phyloP scores from a whole-genome alignment of 2,888 invertebrate species.

The Phortica okadai region DNA sequence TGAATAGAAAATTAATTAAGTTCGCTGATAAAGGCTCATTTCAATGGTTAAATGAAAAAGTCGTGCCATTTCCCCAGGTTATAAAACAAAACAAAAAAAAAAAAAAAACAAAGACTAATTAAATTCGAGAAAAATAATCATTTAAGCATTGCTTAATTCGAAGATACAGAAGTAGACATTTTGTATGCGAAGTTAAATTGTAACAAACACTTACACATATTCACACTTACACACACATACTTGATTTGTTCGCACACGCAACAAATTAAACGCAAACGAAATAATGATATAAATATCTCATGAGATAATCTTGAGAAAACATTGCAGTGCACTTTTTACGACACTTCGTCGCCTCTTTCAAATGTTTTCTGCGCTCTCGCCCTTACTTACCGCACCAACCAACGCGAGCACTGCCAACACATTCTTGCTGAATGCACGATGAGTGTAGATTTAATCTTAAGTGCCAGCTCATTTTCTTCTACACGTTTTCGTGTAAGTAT shows the following conservation, averaged over 20 bases:
- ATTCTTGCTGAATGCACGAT: neutral
- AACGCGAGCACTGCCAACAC: neutral
- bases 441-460: conserved; percentile 57
- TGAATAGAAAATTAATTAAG: neutral
- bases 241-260: neutral
- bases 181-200: neutral
- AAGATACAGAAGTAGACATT: neutral
- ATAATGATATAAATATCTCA: conserved; percentile 12
- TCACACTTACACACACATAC: neutral
- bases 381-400: neutral
- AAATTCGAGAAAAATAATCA: no score
- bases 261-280: neutral
- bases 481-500: conserved; percentile 50
- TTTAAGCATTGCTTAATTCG: neutral
- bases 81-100: no score
- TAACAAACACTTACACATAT: neutral
- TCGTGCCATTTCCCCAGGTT: neutral
- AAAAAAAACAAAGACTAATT: no score
- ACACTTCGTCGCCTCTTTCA: neutral
- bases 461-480: conserved; percentile 62
- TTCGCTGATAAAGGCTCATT: neutral
- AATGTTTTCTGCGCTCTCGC: neutral
- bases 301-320: conserved; percentile 25
- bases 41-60: neutral
- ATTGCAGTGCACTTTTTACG: conserved; percentile 20